Evolutionary conservation across 2,797 vertebrate genomes (phyloP), one percentile per base, ranked within the genome.

Genomic region (Microctenopoma stevenorrisi): DNA sequence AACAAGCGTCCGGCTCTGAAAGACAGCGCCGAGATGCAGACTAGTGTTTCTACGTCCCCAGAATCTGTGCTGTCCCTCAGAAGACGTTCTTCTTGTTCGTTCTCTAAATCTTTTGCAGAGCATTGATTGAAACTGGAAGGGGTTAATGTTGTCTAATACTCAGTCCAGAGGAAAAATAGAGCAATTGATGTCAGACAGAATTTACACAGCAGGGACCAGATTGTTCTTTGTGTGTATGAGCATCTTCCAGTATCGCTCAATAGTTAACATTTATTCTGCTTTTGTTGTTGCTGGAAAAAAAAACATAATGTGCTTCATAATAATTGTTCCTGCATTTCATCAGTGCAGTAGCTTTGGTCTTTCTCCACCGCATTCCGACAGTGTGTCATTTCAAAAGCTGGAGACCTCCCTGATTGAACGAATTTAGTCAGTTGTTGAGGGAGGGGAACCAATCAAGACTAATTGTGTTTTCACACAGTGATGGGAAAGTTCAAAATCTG

Each of bases 1-100:
- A 85, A 78, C 76, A 87, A 78, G 84, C 60, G 71, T 71, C 81
- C 90, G 79, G 82, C 86, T 78, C 50, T 60, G 71, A 53, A 71
- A 77, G 70, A 82, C 73, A 69, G 58, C 49, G 50, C 62, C 37
- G 52, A 66, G 78, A 79, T 3, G 22, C 56, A 55, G 51, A 51
- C 68, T 50, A 40, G 85, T 88, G 83, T 89, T 80, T 67, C 46
- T 68, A 61, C 28, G 37, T 25, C 44, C 53, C 73, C 56, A 2
- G 70, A 66, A 77, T 67, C 12, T 72, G 72, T 59, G 64, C 53
- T 6, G 5, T 81, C 56, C 76, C 51, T 26, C 40, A 69, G 69
- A 87, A 72, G 74, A 82, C 60, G 75, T 76, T 22, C 22, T 22
- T 22, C 22, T 22, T 22, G 22, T 22, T 22, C 22, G 22, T 22